Conservation (phyloP, 2,888 invertebrate genomes). For the Mesoligia furuncula region DNA sequence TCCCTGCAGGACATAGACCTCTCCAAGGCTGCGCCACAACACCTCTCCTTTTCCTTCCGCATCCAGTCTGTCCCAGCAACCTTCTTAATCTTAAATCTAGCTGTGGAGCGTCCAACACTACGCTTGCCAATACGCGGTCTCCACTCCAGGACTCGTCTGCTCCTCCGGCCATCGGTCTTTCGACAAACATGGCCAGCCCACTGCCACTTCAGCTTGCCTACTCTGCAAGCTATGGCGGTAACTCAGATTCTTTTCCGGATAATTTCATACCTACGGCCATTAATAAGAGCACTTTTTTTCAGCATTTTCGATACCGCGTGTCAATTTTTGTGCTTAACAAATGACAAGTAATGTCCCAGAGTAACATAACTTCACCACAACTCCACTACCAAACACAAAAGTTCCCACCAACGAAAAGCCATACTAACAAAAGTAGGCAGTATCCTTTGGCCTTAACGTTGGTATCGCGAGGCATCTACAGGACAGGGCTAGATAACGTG, state of each 20-base stretch:
- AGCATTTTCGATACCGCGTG: neutral
- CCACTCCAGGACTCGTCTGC: neutral
- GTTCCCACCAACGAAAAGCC: constrained; percentile 49
- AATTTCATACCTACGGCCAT: neutral
- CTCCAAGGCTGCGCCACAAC: neutral
- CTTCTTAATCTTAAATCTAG: too few relatives aligned
- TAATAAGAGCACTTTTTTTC: neutral
- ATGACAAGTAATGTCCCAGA: neutral
- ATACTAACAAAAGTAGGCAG: constrained; percentile 39
- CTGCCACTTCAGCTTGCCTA: neutral
- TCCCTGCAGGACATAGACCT: neutral
- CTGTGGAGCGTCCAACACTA: neutral
- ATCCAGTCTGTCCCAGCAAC: neutral
- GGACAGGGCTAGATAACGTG: constrained; percentile 62
- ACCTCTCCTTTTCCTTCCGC: neutral
- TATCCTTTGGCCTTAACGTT: constrained; percentile 43
- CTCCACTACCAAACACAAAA: constrained; percentile 3
- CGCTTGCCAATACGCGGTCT: neutral
- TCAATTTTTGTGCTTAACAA: too few relatives aligned
- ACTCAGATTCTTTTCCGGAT: neutral
- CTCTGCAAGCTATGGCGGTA: neutral
- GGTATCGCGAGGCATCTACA: constrained; percentile 63
- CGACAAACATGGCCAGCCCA: neutral
- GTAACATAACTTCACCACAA: neutral
- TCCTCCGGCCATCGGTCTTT: neutral